Base-by-base conservation (phyloP, 2,113 vertebrate genomes). In the Symphodus melops region DNA sequence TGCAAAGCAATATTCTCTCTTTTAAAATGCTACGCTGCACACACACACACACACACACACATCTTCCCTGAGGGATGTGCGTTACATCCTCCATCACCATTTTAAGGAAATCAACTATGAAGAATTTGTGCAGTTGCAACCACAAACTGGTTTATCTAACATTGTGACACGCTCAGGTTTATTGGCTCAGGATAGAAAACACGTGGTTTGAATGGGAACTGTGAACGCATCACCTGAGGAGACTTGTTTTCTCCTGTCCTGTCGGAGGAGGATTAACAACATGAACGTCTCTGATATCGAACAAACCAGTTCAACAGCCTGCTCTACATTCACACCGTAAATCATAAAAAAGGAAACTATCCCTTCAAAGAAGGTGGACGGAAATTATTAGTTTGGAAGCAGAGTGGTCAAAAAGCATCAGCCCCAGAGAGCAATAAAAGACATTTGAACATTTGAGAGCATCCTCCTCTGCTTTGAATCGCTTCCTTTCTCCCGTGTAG, bases 401-500 rank as follows among this genome's bases (percentile, higher is more conserved):
- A 74, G 84, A 89, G 70, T 66, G 82, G 79, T 90, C 49, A 57
- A 66, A 84, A 85, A 66, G 48, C 82, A 59, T 70, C 54, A 17
- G 8, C 89, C 81, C 88, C 16, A 36, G 82, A 82, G 88, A 59
- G 73, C 79, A 79, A 85, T 91, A 86, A 82, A 77, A 86, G 25
- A 79, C 65, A 74, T 79, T 76, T 71, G 55, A 76, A 92, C 85
- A 87, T 93, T 80, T 75, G 68, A 93, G 73, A 80, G 73, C 37
- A 42, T 71, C 54, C 74, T 74, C 53, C 61, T 54, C 25, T 83
- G 59, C 60, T 73, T 84, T 79, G 70, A 77, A 87, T 82, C 70
- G 74, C 64, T 57, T 54, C 13, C 54, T 41, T 64, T 70, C 72
- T 55, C 61, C 65, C 51, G 21, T 68, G 55, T 66, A 59, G 54